A percentile compares a stretch with the other conserved stretches of the same genome.
Evolutionary conservation across 2,797 vertebrate species (phyloP).

Genomic region (Australoheros facetus): DNA sequence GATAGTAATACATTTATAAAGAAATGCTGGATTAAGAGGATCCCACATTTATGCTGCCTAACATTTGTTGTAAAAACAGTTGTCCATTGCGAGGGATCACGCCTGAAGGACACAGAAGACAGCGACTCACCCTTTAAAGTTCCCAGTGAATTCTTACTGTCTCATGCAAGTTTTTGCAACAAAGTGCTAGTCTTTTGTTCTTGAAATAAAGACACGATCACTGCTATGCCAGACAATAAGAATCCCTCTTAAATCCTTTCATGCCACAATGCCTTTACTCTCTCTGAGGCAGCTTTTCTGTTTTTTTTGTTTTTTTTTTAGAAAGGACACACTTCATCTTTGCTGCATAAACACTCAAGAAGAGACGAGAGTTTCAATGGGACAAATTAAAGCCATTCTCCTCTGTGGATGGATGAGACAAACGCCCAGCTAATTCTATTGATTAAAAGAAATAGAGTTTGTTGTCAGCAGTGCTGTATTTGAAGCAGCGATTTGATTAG

Average conservation of each 20-base stretch:
- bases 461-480: constrained; percentile 51
- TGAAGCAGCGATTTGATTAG: constrained; percentile 65
- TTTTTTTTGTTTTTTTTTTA: not conserved
- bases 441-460: constrained; percentile 65
- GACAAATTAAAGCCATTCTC: constrained; percentile 70
- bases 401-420: constrained; percentile 58
- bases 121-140: constrained; percentile 26
- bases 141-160: constrained; percentile 19
- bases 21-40: constrained; percentile 33
- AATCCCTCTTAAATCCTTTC: constrained; percentile 65
- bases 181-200: constrained; percentile 56
- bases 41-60: not conserved
- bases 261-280: constrained; percentile 45
- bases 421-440: constrained; percentile 61
- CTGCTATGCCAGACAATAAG: constrained; percentile 63
- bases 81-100: constrained; percentile 29
- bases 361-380: constrained; percentile 61
- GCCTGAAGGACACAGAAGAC: constrained; percentile 37
- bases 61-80: constrained; percentile 8
- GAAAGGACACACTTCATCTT: constrained; percentile 53
- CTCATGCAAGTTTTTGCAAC: constrained; percentile 51
- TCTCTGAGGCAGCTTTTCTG: constrained; percentile 53
- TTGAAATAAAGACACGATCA: constrained; percentile 60
- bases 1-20: constrained; percentile 15
- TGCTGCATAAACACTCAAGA: constrained; percentile 58